These are phyloP conservation scores for Nannoperca obscura DNA, from an alignment of 2,797 vertebrate genomes.

Conservation along the genomic window DNA sequence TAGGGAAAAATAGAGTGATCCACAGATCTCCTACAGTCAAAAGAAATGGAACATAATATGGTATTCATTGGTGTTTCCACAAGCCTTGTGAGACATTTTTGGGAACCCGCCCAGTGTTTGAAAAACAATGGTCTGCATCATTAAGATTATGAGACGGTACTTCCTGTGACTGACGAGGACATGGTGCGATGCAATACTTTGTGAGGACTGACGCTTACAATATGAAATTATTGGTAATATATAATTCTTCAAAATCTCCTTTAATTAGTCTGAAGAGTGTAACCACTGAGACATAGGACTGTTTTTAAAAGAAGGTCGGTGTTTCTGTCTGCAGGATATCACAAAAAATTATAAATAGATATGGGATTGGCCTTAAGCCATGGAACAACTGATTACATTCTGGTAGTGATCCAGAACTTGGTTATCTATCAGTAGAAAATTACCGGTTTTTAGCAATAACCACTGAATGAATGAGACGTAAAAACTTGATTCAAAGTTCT, in stretches of 20 bases:
- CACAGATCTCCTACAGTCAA: neutral
- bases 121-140: slow-evolving; percentile 60
- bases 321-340: slow-evolving; percentile 45
- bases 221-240: slow-evolving; percentile 9
- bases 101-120: slow-evolving; percentile 12
- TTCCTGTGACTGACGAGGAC: slow-evolving; percentile 55
- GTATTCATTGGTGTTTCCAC: slow-evolving; percentile 18
- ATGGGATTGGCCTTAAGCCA: slow-evolving; percentile 40
- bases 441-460: slow-evolving; percentile 24
- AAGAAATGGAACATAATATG: neutral
- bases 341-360: slow-evolving; percentile 53
- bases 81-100: slow-evolving; percentile 34
- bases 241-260: neutral
- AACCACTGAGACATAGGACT: neutral
- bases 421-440: slow-evolving; percentile 26
- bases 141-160: slow-evolving; percentile 49
- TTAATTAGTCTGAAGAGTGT: slow-evolving; percentile 14
- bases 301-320: slow-evolving; percentile 20
- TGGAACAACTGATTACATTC: slow-evolving; percentile 55
- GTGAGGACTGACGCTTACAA: slow-evolving; percentile 11
- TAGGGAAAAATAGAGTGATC: neutral
- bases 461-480: neutral
- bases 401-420: slow-evolving; percentile 53
- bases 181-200: slow-evolving; percentile 36
- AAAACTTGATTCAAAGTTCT: slow-evolving; percentile 6